phyloP scores from a whole-genome alignment of 2,113 vertebrate species.

The Lepisosteus oculatus region DNA sequence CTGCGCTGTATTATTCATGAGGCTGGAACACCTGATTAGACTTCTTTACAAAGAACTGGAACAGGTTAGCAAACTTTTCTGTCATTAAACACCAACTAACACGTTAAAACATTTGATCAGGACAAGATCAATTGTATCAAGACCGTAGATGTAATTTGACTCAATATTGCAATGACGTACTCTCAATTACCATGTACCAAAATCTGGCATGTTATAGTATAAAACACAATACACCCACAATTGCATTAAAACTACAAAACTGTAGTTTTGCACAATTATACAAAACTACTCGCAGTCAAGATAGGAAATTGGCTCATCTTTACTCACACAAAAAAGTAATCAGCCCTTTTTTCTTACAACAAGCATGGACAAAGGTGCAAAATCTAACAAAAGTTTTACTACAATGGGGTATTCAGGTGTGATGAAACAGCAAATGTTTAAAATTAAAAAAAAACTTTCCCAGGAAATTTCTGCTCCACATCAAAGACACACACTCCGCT shows the following conservation, averaged over 20 bases:
- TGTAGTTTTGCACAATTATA: no score
- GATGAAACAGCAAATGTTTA: slow-evolving; percentile 56
- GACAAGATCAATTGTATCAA: slow-evolving; percentile 55
- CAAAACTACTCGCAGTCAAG: no score
- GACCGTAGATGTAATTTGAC: slow-evolving; percentile 25
- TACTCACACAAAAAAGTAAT: no score
- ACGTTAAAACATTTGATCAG: slow-evolving; percentile 61
- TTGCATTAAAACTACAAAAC: slow-evolving; percentile 11
- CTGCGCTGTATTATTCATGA: slow-evolving; percentile 65
- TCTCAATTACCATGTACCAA: no score
- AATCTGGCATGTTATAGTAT: no score
- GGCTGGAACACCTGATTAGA: slow-evolving; percentile 63
- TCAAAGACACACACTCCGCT: slow-evolving; percentile 47
- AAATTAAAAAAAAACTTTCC: slow-evolving; percentile 55
- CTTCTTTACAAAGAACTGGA: slow-evolving; percentile 55
- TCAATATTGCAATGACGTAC: slow-evolving; percentile 33
- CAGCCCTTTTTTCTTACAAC: no score
- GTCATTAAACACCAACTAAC: slow-evolving; percentile 67
- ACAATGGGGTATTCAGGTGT: slow-evolving; percentile 44
- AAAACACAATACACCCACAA: slow-evolving; percentile 6
- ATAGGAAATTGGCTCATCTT: no score
- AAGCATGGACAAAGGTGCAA: slow-evolving; percentile 31
- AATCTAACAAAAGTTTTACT: slow-evolving; percentile 43
- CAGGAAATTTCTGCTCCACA: slow-evolving; percentile 64
- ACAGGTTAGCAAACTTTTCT: slow-evolving; percentile 53